phyloP scores from a whole-genome alignment of 2,797 vertebrate species.

The Eidolon dupreanum region DNA sequence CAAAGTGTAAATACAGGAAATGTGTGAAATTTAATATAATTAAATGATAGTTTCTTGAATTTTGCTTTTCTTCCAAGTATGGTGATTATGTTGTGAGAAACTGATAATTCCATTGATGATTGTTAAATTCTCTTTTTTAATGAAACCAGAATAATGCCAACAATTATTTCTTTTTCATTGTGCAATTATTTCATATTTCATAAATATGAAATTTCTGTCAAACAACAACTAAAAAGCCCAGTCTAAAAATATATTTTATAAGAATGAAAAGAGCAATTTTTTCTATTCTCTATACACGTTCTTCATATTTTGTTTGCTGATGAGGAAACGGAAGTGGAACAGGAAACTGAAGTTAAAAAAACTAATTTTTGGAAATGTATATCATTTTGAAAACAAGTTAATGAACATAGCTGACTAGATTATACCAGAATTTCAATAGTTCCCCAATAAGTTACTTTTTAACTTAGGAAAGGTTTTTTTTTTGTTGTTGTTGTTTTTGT shows the following conservation, averaged over 20 bases:
- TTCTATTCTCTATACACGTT: background rate
- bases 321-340: background rate
- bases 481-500: background rate
- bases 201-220: background rate
- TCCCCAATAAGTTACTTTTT: background rate
- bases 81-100: background rate
- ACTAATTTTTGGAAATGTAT: background rate
- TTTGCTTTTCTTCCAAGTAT: background rate
- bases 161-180: background rate
- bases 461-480: background rate
- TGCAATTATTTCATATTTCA: background rate
- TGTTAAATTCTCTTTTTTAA: constrained; percentile 26
- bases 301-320: background rate
- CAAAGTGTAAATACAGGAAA: constrained; percentile 22
- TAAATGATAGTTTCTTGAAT: constrained; percentile 10
- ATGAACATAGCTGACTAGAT: background rate
- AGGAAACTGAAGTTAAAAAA: background rate
- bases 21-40: background rate
- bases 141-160: background rate
- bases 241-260: background rate
- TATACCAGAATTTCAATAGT: background rate
- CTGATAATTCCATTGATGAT: background rate
- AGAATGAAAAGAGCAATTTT: background rate
- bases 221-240: constrained; percentile 7
- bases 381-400: constrained; percentile 56